Evolutionary conservation across 2,888 invertebrate genomes (phyloP).

Genomic region (Lissonota sp.): DNA sequence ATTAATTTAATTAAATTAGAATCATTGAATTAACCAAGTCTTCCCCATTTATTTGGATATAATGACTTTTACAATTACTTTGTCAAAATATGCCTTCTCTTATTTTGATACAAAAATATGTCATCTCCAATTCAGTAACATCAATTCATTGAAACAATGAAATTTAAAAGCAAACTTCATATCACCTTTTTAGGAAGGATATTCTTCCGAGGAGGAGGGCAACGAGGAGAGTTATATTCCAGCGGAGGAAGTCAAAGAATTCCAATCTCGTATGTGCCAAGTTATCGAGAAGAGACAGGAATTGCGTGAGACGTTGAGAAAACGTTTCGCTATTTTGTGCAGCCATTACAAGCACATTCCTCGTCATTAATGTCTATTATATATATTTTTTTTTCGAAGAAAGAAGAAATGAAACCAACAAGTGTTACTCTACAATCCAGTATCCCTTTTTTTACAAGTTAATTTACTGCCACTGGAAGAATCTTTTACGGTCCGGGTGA

Average conservation of each 20-base stretch:
- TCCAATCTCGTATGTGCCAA: conserved; percentile 91
- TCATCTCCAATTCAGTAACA: no score
- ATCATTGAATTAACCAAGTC: no score
- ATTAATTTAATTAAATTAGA: no score
- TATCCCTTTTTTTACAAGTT: conserved; percentile 72
- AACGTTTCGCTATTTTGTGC: conserved; percentile 93
- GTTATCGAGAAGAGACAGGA: conserved; percentile 92
- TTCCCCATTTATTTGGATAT: no score
- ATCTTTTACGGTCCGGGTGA: conserved; percentile 44
- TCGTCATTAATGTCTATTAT: conserved; percentile 65
- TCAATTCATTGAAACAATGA: no score
- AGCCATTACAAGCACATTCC: conserved; percentile 80
- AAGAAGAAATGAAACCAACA: conserved; percentile 51
- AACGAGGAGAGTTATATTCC: conserved; percentile 90
- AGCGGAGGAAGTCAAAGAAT: conserved; percentile 94
- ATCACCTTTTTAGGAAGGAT: conserved; percentile 87
- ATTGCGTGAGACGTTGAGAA: conserved; percentile 91
- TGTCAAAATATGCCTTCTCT: no score
- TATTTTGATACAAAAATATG: neutral
- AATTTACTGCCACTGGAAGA: conserved; percentile 74
- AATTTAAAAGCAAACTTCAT: neutral
- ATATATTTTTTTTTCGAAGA: conserved; percentile 51
- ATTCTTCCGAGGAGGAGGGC: conserved; percentile 91
- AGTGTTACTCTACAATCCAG: conserved; percentile 64
- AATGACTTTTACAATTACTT: no score